Evolutionary conservation across 2,888 invertebrate genomes (phyloP), one percentile per base, ranked within the genome.

Genomic region (Mesodorylaimus sp.): DNA sequence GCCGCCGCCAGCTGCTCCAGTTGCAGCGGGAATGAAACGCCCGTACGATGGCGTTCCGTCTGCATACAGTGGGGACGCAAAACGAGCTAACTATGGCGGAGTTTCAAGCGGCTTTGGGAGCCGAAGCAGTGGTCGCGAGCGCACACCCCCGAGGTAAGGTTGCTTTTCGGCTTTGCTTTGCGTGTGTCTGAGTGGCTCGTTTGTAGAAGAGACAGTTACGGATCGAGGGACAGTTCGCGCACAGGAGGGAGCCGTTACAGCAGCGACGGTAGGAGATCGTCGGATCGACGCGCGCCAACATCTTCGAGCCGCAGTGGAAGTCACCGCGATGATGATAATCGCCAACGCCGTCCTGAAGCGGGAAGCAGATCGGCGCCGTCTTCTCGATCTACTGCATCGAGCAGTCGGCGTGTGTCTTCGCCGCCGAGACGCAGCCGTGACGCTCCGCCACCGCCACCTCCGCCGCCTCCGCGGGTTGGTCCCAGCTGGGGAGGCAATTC

Each of bases 381-480:
- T n/a, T n/a, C n/a, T n/a, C n/a, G n/a, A n/a, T n/a, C n/a, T n/a
- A n/a, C n/a, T n/a, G n/a, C n/a, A n/a, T n/a, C n/a, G n/a, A 52
- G 53, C 27, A 52, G 55, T 50, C 52, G 51, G 2, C 53, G 53
- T 23, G 52, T 48, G 3, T 47, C 54, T 2, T 50, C 54, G 21
- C 52, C 52, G 23, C 52, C 52, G 47, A 54, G 52, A 1, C 52
- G 52, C 29, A 38, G 51, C 29, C 50, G 54, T 36, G 39, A 38
- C 13, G 53, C 54, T n/a, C 52, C 52, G 13, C 52, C 53, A 19
- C 56, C 56, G 47, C 55, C 58, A 10, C 58, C 57, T 3, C 54
- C 56, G 2, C 52, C 57, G 23, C 57, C 58, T 7, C 56, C 24
- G 53, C 53, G n/a, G n/a, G n/a, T n/a, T n/a, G n/a, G 23, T 55